These are phyloP conservation scores for Genyomyrus donnyi DNA, from an alignment of 2,113 vertebrate genomes.

Conservation along the genomic window DNA sequence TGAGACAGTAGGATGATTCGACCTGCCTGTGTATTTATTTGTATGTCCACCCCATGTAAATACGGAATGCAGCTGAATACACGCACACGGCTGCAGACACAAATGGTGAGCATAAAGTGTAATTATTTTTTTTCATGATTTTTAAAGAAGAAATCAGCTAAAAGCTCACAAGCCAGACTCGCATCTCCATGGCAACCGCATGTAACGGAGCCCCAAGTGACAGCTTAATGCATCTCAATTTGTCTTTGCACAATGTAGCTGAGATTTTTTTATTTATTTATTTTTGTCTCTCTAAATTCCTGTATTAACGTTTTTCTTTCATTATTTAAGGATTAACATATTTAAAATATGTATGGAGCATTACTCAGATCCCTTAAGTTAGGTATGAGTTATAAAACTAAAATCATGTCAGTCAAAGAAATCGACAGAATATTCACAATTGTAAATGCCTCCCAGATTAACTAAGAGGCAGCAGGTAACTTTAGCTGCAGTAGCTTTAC, in stretches of 20 bases:
- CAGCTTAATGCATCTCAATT: not conserved
- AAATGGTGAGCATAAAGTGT: not conserved
- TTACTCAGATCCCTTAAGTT: not conserved
- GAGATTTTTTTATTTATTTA: not conserved
- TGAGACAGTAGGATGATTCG: not conserved
- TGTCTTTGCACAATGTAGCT: not conserved
- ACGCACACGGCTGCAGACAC: not conserved
- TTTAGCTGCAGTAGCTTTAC: not conserved
- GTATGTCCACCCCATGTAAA: not conserved
- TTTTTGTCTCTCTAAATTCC: not conserved
- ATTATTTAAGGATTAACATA: not conserved
- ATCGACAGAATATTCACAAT: not conserved
- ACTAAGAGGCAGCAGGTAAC: not conserved
- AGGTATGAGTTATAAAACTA: not conserved
- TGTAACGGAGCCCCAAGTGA: not conserved
- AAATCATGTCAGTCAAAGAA: not conserved
- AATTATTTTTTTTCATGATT: not conserved
- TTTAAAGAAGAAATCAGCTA: not conserved
- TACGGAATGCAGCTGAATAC: not conserved
- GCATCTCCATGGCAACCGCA: not conserved
- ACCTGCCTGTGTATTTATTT: not conserved
- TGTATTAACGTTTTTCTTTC: not conserved
- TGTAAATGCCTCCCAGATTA: not conserved
- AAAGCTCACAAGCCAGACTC: not conserved
- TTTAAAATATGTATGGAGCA: not conserved